Conservation (phyloP, 2,113 vertebrate species). For the Sminthopsis crassicaudata region DNA sequence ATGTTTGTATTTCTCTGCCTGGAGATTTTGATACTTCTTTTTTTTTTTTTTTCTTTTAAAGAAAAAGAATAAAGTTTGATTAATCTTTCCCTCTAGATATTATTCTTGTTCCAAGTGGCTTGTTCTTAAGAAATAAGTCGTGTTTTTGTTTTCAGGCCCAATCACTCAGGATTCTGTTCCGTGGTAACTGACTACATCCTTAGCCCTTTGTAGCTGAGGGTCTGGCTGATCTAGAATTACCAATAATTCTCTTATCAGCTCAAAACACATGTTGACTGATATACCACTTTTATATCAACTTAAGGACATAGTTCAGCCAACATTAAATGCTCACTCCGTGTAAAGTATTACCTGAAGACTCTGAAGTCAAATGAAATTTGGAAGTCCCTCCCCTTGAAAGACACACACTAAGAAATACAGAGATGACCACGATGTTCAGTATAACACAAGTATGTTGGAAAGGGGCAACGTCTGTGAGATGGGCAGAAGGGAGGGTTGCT, state of each 20-base stretch:
- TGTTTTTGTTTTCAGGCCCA: neutral
- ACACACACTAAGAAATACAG: neutral
- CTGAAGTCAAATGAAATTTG: neutral
- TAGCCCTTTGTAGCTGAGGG: neutral
- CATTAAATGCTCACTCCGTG: neutral
- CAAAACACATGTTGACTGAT: neutral
- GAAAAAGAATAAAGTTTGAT: conserved; percentile 41
- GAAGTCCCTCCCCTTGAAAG: neutral
- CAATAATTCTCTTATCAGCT: neutral
- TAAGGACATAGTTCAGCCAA: neutral
- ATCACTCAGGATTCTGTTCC: neutral
- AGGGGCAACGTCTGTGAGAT: neutral
- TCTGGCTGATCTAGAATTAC: neutral
- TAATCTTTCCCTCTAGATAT: neutral
- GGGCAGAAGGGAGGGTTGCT: neutral
- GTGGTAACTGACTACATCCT: neutral
- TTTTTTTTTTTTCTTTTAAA: no score
- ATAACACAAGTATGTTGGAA: neutral
- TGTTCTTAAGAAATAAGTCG: conserved; percentile 30
- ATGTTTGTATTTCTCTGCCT: conserved; percentile 3
- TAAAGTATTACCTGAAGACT: neutral
- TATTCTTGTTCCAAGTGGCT: neutral
- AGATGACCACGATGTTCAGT: neutral
- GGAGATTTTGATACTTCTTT: conserved; percentile 39
- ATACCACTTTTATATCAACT: neutral